Evolutionary conservation across 2,888 invertebrate genomes (phyloP), one percentile per base, ranked within the genome.

Genomic region (Dorcus parallelipipedus): DNA sequence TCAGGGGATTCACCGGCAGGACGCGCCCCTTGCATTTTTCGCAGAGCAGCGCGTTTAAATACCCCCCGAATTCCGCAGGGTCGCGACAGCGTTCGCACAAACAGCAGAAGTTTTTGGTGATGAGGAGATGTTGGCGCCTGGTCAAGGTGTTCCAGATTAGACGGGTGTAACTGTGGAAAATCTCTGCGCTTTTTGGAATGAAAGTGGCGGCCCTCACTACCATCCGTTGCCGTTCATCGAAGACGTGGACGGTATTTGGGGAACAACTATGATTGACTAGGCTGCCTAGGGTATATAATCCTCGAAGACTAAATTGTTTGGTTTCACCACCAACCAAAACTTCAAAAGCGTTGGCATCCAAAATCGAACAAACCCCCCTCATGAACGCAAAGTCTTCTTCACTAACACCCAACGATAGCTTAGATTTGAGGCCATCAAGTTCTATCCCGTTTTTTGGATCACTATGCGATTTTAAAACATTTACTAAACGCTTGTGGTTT

Each of bases 321-420:
- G 72, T 56, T 75, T 79, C 54, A 81, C 80, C 64, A 81, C 67
- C 67, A 3, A 68, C 61, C n/a, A 70, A 45, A n/a, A 76, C 85
- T 80, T 87, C 86, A 72, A 85, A 89, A 40, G 88, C 86, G 72
- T 87, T 88, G 2, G 88, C 85, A 69, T 89, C 86, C 69, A 89
- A 78, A 14, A 83, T 81, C 54, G 81, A 79, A 67, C 86, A 86
- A 0, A 85, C 83, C 43, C 78, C 74, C n/a, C 75, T 76, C 82
- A 89, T 82, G 53, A 85, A 78, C 41, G 79, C 69, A 69, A 83
- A 81, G 45, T 87, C 86, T n/a, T 83, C 79, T 53, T 79, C 71
- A 5, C 78, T 77, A 64, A 87, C 79, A 33, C 81, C 75, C 57
- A 82, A 81, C 61, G 74, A 77, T 38, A 81, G 67, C 58, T 76